Percentiles rank a stretch among this genome's conserved stretches.
These are phyloP conservation scores for Parapsyche elsis DNA, from an alignment of 1,140 invertebrate genomes.

Conservation along the genomic window DNA sequence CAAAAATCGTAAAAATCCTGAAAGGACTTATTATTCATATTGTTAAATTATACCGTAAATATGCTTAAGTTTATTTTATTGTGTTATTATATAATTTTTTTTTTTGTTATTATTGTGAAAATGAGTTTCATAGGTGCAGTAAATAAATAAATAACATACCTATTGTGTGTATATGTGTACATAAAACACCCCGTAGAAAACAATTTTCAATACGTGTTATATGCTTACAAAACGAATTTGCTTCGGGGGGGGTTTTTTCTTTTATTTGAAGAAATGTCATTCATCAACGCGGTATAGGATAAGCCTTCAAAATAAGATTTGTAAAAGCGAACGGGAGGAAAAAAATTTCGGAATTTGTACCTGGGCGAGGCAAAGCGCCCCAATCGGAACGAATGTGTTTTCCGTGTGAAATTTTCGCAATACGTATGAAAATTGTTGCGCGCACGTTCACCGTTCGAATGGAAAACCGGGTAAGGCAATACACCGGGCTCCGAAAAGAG, in stretches of 20 bases:
- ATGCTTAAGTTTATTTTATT: no score
- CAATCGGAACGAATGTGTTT: not conserved
- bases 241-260: not conserved
- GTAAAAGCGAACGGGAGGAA: not conserved
- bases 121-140: no score
- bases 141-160: no score
- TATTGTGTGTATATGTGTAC: no score
- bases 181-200: not conserved
- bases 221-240: not conserved
- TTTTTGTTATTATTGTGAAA: no score
- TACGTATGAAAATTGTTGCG: not conserved
- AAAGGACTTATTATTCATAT: no score
- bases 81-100: no score
- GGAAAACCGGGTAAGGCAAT: slow-evolving; percentile 9
- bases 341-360: not conserved
- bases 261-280: slow-evolving; percentile 4
- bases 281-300: slow-evolving; percentile 3
- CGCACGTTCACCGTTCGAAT: not conserved
- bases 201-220: not conserved
- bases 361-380: not conserved
- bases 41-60: no score
- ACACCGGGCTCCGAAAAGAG: not conserved
- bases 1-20: no score
- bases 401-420: not conserved
- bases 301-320: slow-evolving; percentile 9